Conservation (phyloP, 2,888 invertebrate species). For the Macrosoma leucophasiata region DNA sequence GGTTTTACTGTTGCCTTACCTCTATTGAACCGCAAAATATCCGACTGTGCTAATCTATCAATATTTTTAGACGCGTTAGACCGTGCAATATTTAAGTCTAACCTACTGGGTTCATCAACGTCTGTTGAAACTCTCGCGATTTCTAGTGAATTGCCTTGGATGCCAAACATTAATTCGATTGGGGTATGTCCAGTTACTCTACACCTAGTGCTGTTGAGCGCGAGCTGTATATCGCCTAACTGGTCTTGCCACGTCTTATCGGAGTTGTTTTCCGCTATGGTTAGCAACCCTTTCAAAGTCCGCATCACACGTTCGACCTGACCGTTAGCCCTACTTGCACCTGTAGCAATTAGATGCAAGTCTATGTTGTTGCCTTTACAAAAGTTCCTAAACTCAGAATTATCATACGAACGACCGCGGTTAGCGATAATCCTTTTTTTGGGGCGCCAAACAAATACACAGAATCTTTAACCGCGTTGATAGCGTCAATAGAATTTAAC, state of each 20-base stretch:
- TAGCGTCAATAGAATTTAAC: constrained; percentile 1
- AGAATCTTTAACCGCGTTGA: constrained; percentile 20
- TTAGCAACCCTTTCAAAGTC: constrained; percentile 16
- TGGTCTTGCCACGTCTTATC: constrained; percentile 5
- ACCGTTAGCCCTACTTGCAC: constrained; percentile 20
- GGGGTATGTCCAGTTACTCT: constrained; percentile 19
- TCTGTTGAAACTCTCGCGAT: too few relatives aligned
- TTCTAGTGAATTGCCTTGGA: constrained; percentile 13
- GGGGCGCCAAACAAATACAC: constrained; percentile 18
- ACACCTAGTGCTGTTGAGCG: constrained; percentile 21
- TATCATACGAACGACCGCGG: constrained; percentile 21
- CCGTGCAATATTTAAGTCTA: too few relatives aligned
- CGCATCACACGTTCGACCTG: constrained; percentile 21
- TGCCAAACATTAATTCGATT: constrained; percentile 23
- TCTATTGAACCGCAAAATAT: constrained; percentile 16
- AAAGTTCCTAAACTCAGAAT: constrained; percentile 5
- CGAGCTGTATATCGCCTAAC: constrained; percentile 11
- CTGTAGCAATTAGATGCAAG: constrained; percentile 25
- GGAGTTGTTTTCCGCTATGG: constrained; percentile 8
- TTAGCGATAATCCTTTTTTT: constrained; percentile 9
- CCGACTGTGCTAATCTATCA: too few relatives aligned
- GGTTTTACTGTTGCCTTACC: constrained; percentile 16
- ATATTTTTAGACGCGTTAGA: too few relatives aligned
- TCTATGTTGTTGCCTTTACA: constrained; percentile 14
- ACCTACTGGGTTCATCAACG: too few relatives aligned